phyloP scores from a whole-genome alignment of 2,888 invertebrate species.

The Entomobrya multifasciata region DNA sequence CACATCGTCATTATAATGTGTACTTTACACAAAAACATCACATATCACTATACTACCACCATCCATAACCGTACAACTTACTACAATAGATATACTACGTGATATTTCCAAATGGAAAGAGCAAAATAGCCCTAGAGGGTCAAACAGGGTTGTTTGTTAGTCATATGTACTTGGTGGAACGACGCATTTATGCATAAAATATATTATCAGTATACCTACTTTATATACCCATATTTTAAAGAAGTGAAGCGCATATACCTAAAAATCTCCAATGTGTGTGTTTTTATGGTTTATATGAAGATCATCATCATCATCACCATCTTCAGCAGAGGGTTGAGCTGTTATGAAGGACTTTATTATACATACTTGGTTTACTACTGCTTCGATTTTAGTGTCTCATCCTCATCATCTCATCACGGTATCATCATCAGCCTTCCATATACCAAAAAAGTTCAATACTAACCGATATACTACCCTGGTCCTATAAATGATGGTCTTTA shows the following conservation, averaged over 20 bases:
- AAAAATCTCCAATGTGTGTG: neutral
- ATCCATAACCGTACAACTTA: neutral
- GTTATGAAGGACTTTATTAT: conserved; percentile 24
- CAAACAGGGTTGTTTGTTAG: conserved; percentile 35
- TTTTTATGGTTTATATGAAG: too few relatives aligned
- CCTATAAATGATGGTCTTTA: too few relatives aligned
- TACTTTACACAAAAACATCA: conserved; percentile 7
- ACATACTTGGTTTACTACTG: neutral
- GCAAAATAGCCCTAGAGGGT: conserved; percentile 32
- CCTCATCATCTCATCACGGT: neutral
- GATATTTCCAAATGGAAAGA: neutral
- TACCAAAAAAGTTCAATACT: neutral
- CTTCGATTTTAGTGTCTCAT: conserved; percentile 17
- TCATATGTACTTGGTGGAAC: too few relatives aligned
- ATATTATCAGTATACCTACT: neutral
- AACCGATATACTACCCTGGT: neutral
- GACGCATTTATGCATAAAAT: conserved; percentile 25
- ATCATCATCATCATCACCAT: too few relatives aligned
- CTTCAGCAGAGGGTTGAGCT: conserved; percentile 40
- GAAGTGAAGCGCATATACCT: conserved; percentile 1
- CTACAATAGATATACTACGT: neutral
- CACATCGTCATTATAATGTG: conserved; percentile 35
- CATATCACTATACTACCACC: neutral
- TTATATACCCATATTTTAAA: too few relatives aligned
- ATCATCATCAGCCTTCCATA: neutral